phyloP scores from a whole-genome alignment of 1,140 invertebrate species.

The Meteorus sp. region DNA sequence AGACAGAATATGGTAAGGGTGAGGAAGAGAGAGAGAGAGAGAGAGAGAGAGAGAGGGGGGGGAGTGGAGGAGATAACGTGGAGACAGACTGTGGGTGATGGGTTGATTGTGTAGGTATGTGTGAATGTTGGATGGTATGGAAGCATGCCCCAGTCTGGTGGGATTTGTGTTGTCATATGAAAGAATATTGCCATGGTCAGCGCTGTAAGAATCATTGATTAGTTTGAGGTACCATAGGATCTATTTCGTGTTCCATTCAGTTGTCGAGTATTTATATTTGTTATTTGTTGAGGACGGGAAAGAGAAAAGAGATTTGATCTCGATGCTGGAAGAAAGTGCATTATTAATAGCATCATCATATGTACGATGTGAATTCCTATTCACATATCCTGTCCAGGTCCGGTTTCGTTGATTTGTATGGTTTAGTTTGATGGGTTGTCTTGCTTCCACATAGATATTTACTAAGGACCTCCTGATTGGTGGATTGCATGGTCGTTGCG shows the following conservation, averaged over 20 bases:
- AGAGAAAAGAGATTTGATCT: no score
- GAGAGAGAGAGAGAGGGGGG: neutral
- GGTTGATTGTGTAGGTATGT: constrained; percentile 10
- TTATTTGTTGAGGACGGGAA: no score
- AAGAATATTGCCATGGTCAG: constrained; percentile 1
- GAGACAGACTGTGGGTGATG: neutral
- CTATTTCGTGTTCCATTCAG: no score
- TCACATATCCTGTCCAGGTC: constrained; percentile 4
- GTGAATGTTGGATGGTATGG: constrained; percentile 2
- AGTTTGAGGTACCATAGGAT: neutral
- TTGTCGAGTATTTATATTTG: no score
- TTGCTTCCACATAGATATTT: constrained; percentile 23
- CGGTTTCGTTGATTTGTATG: constrained; percentile 31
- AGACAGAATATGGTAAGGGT: no score
- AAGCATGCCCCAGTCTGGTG: constrained; percentile 13
- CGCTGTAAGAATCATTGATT: constrained; percentile 3
- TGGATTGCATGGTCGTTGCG: neutral
- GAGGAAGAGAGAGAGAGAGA: neutral
- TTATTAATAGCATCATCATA: neutral
- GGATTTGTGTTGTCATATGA: constrained; percentile 1
- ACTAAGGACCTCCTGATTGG: constrained; percentile 12
- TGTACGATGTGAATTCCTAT: constrained; percentile 23
- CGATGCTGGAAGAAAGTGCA: neutral
- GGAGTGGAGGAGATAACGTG: neutral
- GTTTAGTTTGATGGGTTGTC: constrained; percentile 30